Base-by-base conservation (phyloP, 2,888 invertebrate genomes). In the Homarus gammarus region DNA sequence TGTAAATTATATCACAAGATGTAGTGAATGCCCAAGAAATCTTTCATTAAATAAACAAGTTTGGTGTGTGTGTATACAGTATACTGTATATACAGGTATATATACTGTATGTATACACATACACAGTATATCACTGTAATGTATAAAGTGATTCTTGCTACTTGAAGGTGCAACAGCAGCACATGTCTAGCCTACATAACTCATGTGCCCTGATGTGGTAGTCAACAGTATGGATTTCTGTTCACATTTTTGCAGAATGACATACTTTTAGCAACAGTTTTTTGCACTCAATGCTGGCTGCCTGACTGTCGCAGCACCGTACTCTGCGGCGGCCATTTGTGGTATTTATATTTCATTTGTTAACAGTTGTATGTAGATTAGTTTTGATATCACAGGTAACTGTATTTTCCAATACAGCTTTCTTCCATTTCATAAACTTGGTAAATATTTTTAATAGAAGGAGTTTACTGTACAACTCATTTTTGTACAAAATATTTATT, bases 381-480 rank as follows among this genome's bases (percentile, higher is more conserved):
- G 73, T 78, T 81, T 79, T 81, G 79, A 87, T 87, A 87, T 87
- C 73, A 73, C 79, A 79, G 87, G 87, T 73, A 81, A 87, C 72
- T 87, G 87, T 87, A 87, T 87, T 87, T 86, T 79, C 31, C 44
- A 87, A 87, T 87, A 81, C 87, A 81, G 87, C 73, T 87, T 44
- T 87, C 87, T 87, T 87, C 87, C 87, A 87, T 87, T 79, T 87
- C 79, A 87, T 79, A 87, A 81, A 87, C 79, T 81, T 87, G 51
- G 61, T 87, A 81, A 81, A 81, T 81, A 81, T 87, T 81, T 78
- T 81, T 87, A 40, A 75, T 75, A 75, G 56, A 87, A 72, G 51
- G 73, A 81, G 36, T 81, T 56, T 81, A 56, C 81, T 81, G 72
- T 81, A 56, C 81, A 81, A 72, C 68, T 87, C 87, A 72, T 87